These are phyloP conservation scores for Eurytoma californica DNA, from an alignment of 2,888 invertebrate species.

Conservation along the genomic window DNA sequence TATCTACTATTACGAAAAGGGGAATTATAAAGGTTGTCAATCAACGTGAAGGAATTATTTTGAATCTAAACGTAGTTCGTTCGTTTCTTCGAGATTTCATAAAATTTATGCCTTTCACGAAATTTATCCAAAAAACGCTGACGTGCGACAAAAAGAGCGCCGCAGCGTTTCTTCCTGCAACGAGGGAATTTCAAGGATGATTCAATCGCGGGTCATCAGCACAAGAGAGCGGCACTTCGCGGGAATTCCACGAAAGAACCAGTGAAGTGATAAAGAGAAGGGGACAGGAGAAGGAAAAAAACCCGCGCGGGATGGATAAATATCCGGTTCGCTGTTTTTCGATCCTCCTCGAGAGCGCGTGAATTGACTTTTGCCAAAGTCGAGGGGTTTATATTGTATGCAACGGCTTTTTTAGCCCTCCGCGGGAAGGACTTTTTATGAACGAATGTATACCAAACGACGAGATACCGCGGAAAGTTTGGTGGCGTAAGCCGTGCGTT, in stretches of 20 bases:
- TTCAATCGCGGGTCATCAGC: conserved; percentile 23
- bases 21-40: no score
- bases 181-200: conserved; percentile 43
- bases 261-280: conserved; percentile 8
- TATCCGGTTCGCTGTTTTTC: conserved; percentile 34
- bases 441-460: neutral
- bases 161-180: neutral
- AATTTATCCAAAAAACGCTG: no score
- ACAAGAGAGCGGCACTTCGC: neutral
- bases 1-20: no score
- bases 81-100: no score
- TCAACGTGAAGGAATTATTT: no score
- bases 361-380: conserved; percentile 48
- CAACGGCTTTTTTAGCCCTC: neutral
- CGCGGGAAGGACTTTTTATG: neutral
- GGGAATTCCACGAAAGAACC: conserved; percentile 32
- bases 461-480: neutral
- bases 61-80: no score
- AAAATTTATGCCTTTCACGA: no score
- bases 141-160: no score
- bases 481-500: neutral
- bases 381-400: conserved; percentile 35
- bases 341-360: neutral
- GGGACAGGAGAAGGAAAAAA: conserved; percentile 21
- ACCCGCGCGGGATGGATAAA: conserved; percentile 10